phyloP scores from a whole-genome alignment of 2,888 invertebrate genomes.

The Macrophya alboannulata region DNA sequence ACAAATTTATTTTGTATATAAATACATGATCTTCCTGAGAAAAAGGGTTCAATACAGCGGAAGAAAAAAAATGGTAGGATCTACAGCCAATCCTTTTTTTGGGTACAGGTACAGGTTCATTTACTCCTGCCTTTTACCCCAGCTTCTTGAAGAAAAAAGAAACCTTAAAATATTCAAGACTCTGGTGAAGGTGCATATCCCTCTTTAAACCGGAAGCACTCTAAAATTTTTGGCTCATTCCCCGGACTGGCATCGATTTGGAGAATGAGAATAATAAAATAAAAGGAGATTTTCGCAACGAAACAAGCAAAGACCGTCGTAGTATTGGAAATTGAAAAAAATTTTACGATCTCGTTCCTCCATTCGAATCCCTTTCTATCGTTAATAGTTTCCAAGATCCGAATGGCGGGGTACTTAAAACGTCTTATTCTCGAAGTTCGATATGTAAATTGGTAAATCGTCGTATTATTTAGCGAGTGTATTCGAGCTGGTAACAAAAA shows the following conservation, averaged over 20 bases:
- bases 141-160: not conserved
- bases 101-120: not conserved
- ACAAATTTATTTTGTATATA: not conserved
- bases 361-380: not conserved
- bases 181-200: not conserved
- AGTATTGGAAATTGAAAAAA: not conserved
- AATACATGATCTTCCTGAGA: not conserved
- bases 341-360: not conserved
- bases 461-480: not conserved
- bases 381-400: conserved; percentile 22
- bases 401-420: not conserved
- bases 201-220: conserved; percentile 26
- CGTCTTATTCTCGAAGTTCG: not conserved
- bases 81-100: not conserved
- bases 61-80: not conserved
- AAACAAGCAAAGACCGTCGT: not conserved
- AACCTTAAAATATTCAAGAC: not conserved
- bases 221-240: not conserved
- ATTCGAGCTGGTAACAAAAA: not conserved
- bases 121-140: not conserved
- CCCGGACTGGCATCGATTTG: not conserved
- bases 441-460: not conserved
- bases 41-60: not conserved
- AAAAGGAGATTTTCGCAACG: not conserved
- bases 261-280: not conserved